These are phyloP conservation scores for Actinernus sp. DNA, from an alignment of 92 coral and sea anemone genomes.

Conservation along the genomic window DNA sequence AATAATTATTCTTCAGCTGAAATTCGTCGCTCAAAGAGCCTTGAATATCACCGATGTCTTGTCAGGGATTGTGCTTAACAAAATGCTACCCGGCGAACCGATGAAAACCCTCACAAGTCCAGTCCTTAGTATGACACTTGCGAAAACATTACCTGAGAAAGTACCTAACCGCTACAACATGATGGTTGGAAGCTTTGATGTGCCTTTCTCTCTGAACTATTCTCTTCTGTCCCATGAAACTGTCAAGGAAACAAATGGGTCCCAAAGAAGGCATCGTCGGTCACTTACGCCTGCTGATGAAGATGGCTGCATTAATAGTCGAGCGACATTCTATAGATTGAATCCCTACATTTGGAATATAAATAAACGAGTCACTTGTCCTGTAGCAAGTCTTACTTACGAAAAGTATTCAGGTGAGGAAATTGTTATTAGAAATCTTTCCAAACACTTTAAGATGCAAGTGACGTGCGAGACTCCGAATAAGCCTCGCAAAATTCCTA, in stretches of 20 bases:
- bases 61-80: slow-evolving; percentile 6
- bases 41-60: slow-evolving; percentile 17
- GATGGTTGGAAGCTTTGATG: slow-evolving; percentile 28
- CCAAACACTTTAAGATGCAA: slow-evolving; percentile 23
- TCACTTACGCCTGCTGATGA: too few relatives aligned
- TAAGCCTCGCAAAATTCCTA: neutral
- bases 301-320: too few relatives aligned
- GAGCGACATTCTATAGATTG: too few relatives aligned
- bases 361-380: slow-evolving; percentile 10
- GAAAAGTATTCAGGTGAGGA: slow-evolving; percentile 20
- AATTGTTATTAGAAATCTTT: slow-evolving; percentile 19
- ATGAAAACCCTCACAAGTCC: slow-evolving; percentile 16
- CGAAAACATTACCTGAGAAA: slow-evolving; percentile 15
- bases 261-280: too few relatives aligned
- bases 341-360: slow-evolving; percentile 56
- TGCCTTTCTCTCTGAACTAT: slow-evolving; percentile 31
- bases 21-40: slow-evolving; percentile 29
- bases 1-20: slow-evolving; percentile 13
- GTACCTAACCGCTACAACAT: slow-evolving; percentile 19
- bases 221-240: too few relatives aligned
- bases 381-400: slow-evolving; percentile 53
- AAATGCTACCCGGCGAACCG: slow-evolving; percentile 31
- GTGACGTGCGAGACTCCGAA: too few relatives aligned
- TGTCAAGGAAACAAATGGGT: too few relatives aligned
- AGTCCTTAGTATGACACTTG: slow-evolving; percentile 28